Evolutionary conservation across 2,797 vertebrate species (phyloP).

Genomic region (Pitangus sulphuratus): DNA sequence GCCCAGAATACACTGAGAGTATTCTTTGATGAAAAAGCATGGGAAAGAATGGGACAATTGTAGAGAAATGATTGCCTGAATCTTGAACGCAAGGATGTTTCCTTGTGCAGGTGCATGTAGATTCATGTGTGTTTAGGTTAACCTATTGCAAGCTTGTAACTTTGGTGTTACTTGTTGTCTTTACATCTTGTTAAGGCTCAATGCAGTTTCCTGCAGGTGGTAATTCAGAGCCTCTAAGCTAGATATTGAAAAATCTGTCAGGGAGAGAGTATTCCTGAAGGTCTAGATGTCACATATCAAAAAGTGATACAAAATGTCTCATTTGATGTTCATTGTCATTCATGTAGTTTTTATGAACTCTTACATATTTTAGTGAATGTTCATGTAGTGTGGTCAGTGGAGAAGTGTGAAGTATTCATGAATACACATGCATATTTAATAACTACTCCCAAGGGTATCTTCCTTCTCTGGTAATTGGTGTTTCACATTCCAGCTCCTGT

Average conservation of each 20-base stretch:
- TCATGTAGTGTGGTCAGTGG: slow-evolving; percentile 33
- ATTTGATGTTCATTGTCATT: slow-evolving; percentile 42
- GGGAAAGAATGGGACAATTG: not conserved
- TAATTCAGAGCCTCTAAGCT: not conserved
- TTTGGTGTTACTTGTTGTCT: not conserved
- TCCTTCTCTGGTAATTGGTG: not conserved
- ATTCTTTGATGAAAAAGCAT: not conserved
- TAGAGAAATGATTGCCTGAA: not conserved
- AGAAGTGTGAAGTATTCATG: slow-evolving; percentile 47
- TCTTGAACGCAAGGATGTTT: not conserved
- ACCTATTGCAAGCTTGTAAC: not conserved
- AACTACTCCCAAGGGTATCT: not conserved
- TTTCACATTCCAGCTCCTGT: not conserved
- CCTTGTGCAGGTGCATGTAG: not conserved
- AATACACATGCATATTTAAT: slow-evolving; percentile 48
- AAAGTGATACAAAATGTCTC: slow-evolving; percentile 28
- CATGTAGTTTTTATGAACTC: slow-evolving; percentile 49
- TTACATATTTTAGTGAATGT: slow-evolving; percentile 41
- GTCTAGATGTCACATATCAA: not conserved
- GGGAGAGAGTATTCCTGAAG: not conserved
- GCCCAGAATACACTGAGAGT: not conserved
- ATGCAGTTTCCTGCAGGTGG: not conserved
- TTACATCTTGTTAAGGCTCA: not conserved
- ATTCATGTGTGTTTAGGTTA: not conserved
- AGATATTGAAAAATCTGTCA: not conserved